Evolutionary conservation across 2,113 vertebrate species (phyloP).

Genomic region (Apteryx mantelli): DNA sequence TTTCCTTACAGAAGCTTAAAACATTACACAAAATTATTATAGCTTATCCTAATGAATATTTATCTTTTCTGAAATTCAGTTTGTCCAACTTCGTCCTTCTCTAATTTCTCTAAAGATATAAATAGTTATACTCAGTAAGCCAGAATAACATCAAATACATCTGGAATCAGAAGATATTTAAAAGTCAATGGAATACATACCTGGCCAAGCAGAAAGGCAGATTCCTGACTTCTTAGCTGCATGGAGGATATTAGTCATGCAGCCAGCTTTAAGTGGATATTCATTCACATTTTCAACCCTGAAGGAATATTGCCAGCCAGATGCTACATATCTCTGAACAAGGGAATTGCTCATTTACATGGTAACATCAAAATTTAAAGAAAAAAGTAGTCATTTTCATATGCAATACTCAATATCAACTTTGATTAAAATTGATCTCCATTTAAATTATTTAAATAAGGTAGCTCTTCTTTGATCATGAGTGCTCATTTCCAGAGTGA

Average conservation of each 20-base stretch:
- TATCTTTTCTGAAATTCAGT: neutral
- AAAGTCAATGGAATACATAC: neutral
- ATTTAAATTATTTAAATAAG: constrained; percentile 70
- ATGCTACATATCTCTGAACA: neutral
- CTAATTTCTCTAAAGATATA: neutral
- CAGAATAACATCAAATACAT: neutral
- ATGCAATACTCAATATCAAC: constrained; percentile 45
- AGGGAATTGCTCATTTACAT: constrained; percentile 30
- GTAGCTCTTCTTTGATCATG: constrained; percentile 46
- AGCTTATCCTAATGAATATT: neutral
- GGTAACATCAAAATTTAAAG: constrained; percentile 6
- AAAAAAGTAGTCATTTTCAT: constrained; percentile 20
- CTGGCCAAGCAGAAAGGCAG: neutral
- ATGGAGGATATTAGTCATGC: neutral
- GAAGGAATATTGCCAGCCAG: constrained; percentile 7
- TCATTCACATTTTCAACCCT: constrained; percentile 3
- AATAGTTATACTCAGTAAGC: neutral
- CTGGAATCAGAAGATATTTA: neutral
- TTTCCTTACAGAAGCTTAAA: neutral
- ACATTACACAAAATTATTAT: neutral
- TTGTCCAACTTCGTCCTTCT: neutral
- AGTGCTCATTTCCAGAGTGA: constrained; percentile 40
- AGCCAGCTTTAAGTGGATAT: neutral
- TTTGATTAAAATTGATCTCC: constrained; percentile 67
- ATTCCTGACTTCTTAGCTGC: neutral